A percentile compares a stretch with the other conserved stretches of the same genome.
Conservation (phyloP, 2,113 vertebrate species). For the Chaetura pelagica region DNA sequence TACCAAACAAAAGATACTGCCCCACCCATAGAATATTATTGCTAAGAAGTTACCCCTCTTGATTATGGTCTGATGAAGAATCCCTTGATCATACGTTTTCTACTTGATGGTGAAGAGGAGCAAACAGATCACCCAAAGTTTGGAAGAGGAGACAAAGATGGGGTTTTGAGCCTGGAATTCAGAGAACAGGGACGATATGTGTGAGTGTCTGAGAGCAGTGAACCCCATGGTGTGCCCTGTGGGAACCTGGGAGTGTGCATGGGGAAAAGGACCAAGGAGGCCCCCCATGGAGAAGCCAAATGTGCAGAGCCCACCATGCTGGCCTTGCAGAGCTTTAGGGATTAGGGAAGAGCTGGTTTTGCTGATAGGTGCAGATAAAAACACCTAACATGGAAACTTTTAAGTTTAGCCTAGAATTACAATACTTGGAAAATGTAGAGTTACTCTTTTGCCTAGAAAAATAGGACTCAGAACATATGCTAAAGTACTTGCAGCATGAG, state of each 20-base stretch:
- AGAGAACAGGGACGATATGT: no score
- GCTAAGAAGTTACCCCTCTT: no score
- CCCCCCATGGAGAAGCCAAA: not conserved
- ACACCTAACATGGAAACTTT: accelerated
- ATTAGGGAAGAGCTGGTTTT: accelerated
- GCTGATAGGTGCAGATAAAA: not conserved
- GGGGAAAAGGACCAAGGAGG: not conserved
- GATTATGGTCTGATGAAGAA: not conserved
- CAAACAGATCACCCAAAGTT: no score
- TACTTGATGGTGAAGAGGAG: no score
- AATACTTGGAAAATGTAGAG: not conserved
- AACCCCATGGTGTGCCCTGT: accelerated
- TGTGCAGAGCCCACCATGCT: not conserved
- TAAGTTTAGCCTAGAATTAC: not conserved
- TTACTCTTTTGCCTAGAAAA: not conserved
- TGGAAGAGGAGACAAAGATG: not conserved
- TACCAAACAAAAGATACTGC: not conserved
- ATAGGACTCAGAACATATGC: not conserved
- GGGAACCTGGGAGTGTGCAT: not conserved
- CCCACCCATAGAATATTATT: no score
- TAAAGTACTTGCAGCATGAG: not conserved
- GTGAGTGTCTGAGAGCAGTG: no score
- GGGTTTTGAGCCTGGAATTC: not conserved
- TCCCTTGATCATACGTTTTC: no score
- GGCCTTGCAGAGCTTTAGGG: no score